Percentiles rank a stretch among this genome's conserved stretches.
Conservation (phyloP, 2,113 vertebrate genomes). For the Rissa tridactyla region DNA sequence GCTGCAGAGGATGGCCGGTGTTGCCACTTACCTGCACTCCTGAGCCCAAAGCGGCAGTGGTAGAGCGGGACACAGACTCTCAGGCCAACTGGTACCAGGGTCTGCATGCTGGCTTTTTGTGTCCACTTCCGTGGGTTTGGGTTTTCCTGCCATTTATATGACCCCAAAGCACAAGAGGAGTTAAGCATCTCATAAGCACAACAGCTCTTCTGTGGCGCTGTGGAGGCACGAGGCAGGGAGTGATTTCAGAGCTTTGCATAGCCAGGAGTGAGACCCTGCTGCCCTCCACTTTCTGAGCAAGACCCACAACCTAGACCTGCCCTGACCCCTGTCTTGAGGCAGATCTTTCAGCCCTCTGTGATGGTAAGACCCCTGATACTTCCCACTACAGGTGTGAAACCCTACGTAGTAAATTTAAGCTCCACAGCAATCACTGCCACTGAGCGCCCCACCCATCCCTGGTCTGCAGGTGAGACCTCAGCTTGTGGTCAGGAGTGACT, state of each 20-base stretch:
- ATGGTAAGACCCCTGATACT: not conserved
- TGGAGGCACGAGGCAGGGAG: not conserved
- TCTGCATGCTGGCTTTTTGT: not conserved
- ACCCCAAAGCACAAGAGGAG: not conserved
- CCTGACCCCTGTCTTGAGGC: not conserved
- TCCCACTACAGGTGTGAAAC: not conserved
- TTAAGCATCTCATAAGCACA: not conserved
- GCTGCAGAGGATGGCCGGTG: not conserved
- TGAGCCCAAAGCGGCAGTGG: not conserved
- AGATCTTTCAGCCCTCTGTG: not conserved
- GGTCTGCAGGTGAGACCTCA: not conserved
- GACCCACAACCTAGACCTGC: not conserved
- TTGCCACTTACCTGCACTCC: not conserved
- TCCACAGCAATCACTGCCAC: not conserved
- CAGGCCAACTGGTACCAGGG: not conserved
- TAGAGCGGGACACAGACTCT: not conserved
- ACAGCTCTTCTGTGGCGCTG: not conserved
- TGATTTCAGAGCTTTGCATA: not conserved
- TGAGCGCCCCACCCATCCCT: not conserved
- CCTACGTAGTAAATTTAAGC: not conserved
- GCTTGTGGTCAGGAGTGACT: not conserved
- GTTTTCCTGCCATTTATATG: not conserved
- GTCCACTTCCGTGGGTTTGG: not conserved
- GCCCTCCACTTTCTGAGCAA: not conserved
- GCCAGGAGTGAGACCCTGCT: not conserved